A percentile compares a stretch with the other conserved stretches of the same genome.
phyloP scores from a whole-genome alignment of 2,888 invertebrate genomes.

The Campoplex capitator region DNA sequence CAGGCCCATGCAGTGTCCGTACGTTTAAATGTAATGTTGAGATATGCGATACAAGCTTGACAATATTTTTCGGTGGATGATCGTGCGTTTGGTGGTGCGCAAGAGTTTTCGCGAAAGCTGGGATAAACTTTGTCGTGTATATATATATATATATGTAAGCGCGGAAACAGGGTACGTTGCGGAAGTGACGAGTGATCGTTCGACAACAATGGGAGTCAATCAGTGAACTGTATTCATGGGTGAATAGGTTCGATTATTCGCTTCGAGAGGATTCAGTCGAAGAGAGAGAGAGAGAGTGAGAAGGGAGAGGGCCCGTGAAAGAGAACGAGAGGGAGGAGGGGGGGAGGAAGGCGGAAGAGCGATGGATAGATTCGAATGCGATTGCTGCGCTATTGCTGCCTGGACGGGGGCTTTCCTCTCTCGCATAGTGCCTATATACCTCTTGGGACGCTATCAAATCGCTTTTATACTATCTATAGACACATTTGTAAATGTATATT shows the following conservation, averaged over 20 bases:
- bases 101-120: constrained; percentile 65
- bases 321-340: constrained; percentile 31
- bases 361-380: constrained; percentile 34
- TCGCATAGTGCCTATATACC: background rate
- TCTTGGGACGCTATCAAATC: constrained; percentile 47
- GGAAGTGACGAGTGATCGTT: constrained; percentile 81
- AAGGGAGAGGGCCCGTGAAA: constrained; percentile 40
- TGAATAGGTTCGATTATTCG: constrained; percentile 82
- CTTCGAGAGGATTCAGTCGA: constrained; percentile 70
- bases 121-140: constrained; percentile 71
- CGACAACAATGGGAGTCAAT: constrained; percentile 83
- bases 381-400: constrained; percentile 39
- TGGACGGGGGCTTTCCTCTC: constrained; percentile 27
- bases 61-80: constrained; percentile 27
- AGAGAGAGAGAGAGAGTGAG: constrained; percentile 27
- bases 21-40: constrained; percentile 10
- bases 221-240: constrained; percentile 80
- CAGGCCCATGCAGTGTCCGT: background rate
- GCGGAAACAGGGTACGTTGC: constrained; percentile 71
- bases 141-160: constrained; percentile 51
- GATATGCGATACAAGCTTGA: constrained; percentile 2
- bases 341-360: constrained; percentile 8
- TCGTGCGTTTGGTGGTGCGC: constrained; percentile 9
- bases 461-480: constrained; percentile 29
- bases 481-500: constrained; percentile 9